Evolutionary conservation across 2,113 vertebrate species (phyloP).

Genomic region (Pterocles gutturalis): DNA sequence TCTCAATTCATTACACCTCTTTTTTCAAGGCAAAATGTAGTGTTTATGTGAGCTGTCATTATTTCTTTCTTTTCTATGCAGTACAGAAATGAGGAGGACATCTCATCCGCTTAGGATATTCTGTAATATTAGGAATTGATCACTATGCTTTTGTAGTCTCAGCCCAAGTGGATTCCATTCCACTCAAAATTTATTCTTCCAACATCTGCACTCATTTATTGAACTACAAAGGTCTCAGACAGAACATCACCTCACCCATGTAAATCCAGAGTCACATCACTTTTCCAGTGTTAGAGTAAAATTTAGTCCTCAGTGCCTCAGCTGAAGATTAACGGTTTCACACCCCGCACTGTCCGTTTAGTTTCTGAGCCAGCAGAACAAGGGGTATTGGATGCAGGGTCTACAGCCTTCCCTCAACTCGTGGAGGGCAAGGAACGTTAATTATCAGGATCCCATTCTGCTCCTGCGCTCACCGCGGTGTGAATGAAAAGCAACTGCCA

Average conservation of each 20-base stretch:
- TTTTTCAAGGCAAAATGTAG: neutral
- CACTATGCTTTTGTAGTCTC: neutral
- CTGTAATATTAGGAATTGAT: neutral
- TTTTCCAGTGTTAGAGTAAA: neutral
- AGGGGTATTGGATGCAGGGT: neutral
- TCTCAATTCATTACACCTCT: neutral
- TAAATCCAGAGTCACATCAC: neutral
- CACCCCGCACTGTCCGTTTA: rapidly evolving
- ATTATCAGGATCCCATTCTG: neutral
- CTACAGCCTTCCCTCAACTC: neutral
- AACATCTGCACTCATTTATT: neutral
- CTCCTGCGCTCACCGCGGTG: neutral
- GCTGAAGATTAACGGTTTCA: neutral
- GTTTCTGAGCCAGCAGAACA: neutral
- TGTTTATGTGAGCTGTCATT: neutral
- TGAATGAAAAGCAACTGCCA: neutral
- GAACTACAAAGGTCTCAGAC: neutral
- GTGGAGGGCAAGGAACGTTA: neutral
- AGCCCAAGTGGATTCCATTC: neutral
- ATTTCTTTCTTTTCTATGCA: neutral
- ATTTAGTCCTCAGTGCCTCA: neutral
- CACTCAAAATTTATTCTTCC: neutral
- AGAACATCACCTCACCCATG: neutral
- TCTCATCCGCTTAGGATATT: neutral
- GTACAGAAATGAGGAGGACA: neutral